Evolutionary conservation across 2,888 invertebrate genomes (phyloP).

Genomic region (Chaitophorus viminalis): DNA sequence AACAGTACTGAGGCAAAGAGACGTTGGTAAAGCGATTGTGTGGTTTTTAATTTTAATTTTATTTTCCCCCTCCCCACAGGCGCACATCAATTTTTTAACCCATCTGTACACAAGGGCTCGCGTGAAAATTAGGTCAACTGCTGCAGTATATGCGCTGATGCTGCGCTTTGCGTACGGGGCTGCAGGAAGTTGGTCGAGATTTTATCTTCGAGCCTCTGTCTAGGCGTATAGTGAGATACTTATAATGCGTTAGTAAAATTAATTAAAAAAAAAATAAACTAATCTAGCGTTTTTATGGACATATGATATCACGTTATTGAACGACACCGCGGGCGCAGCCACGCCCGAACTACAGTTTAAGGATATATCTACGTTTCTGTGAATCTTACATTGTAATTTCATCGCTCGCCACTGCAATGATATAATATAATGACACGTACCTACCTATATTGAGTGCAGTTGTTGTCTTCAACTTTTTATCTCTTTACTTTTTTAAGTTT

Average conservation of each 20-base stretch:
- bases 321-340: background rate
- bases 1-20: background rate
- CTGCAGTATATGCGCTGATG: background rate
- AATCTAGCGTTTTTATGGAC: background rate
- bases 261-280: background rate
- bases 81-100: background rate
- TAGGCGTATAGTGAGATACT: background rate
- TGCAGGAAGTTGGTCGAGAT: background rate
- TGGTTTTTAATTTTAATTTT: background rate
- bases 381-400: background rate
- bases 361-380: background rate
- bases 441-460: background rate
- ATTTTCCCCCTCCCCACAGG: too few species aligned
- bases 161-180: background rate
- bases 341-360: too few species aligned
- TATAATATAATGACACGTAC: background rate
- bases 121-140: conserved; percentile 28
- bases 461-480: background rate
- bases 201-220: background rate
- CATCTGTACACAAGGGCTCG: background rate
- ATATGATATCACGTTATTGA: background rate
- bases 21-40: background rate
- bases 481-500: too few species aligned
- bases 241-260: background rate
- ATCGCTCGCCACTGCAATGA: background rate